Evolutionary conservation across 2,113 vertebrate genomes (phyloP).

Genomic region (Bubalus kerabau): DNA sequence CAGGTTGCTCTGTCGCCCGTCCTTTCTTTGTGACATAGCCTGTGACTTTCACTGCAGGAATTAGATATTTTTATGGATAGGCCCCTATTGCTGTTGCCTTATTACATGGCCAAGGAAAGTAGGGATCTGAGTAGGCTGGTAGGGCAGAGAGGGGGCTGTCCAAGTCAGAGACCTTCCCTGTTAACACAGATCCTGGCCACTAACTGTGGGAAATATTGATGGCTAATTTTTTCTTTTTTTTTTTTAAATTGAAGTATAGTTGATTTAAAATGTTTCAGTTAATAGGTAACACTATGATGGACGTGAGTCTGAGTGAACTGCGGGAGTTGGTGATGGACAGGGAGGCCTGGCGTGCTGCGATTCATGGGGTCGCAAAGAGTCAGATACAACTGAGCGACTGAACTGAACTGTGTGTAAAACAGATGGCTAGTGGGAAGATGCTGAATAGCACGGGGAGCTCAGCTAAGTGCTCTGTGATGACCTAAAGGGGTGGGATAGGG

Average conservation of each 20-base stretch:
- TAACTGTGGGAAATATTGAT: neutral
- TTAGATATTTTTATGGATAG: neutral
- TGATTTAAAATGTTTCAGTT: neutral
- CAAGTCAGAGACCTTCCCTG: neutral
- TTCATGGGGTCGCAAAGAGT: too few relatives aligned
- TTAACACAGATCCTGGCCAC: rapidly evolving
- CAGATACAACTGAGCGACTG: rapidly evolving
- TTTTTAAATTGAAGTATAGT: neutral
- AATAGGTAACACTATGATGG: neutral
- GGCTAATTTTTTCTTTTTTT: neutral
- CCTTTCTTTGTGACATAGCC: neutral
- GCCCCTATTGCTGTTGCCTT: neutral
- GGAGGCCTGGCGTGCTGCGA: too few relatives aligned
- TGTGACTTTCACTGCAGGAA: neutral
- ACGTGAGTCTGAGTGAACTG: too few relatives aligned
- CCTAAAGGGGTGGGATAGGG: neutral
- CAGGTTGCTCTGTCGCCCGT: neutral
- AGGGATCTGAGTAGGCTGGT: too few relatives aligned
- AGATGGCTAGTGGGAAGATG: neutral
- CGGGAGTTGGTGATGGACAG: too few relatives aligned
- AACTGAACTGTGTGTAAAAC: neutral
- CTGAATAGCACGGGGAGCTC: neutral
- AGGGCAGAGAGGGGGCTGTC: neutral
- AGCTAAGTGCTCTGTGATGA: neutral
- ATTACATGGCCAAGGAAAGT: neutral